Evolutionary conservation across 2,113 vertebrate species (phyloP).

Genomic region (Pelmatolapia mariae): DNA sequence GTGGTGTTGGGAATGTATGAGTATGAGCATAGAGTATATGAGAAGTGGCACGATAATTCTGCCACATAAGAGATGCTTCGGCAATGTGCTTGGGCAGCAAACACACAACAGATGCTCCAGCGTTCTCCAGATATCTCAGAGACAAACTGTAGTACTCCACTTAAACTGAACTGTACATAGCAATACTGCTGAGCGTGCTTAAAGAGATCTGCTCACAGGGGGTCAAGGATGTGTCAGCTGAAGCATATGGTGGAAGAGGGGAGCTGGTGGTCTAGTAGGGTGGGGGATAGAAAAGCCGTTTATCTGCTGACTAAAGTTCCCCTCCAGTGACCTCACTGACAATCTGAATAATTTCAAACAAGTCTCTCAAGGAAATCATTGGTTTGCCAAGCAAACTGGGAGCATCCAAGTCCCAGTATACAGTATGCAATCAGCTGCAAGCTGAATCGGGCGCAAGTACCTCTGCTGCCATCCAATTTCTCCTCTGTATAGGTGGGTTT

Average conservation of each 20-base stretch:
- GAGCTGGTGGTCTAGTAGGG: not conserved
- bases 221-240: conserved; percentile 41
- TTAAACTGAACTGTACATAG: conserved; percentile 45
- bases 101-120: conserved; percentile 43
- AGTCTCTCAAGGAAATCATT: conserved; percentile 3
- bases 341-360: conserved; percentile 49
- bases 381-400: conserved; percentile 19
- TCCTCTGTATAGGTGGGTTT: not conserved
- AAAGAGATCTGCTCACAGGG: conserved; percentile 33
- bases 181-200: conserved; percentile 37
- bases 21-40: not conserved
- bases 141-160: conserved; percentile 29
- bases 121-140: conserved; percentile 30
- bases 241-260: not conserved
- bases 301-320: conserved; percentile 51
- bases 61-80: conserved; percentile 36
- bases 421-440: not conserved
- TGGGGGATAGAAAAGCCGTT: not conserved
- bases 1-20: conserved; percentile 15
- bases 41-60: conserved; percentile 23
- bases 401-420: not conserved
- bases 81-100: conserved; percentile 2
- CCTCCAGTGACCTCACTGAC: conserved; percentile 35
- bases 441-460: not conserved
- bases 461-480: not conserved